A percentile compares a stretch with the other conserved stretches of the same genome.
These are phyloP conservation scores for Lates japonicus DNA, from an alignment of 2,797 vertebrate species.

Conservation along the genomic window DNA sequence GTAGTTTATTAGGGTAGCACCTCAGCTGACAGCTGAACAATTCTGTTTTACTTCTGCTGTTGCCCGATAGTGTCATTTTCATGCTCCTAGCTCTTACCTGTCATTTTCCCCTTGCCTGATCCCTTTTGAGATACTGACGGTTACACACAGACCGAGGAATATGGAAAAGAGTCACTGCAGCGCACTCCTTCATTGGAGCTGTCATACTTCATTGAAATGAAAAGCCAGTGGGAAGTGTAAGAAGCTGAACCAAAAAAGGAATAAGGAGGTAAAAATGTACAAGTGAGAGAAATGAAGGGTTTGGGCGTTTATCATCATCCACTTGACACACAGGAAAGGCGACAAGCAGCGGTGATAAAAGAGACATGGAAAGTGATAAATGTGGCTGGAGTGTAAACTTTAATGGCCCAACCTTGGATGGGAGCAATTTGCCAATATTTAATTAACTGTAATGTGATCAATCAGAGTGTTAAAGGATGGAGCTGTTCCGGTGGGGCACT, in stretches of 20 bases:
- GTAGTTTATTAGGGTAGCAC: constrained; percentile 54
- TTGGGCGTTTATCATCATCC: constrained; percentile 73
- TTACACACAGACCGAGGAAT: constrained; percentile 52
- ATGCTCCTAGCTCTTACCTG: constrained; percentile 66
- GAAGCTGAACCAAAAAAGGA: constrained; percentile 26
- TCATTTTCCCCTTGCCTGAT: constrained; percentile 73
- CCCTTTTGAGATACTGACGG: constrained; percentile 70
- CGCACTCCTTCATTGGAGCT: constrained; percentile 64
- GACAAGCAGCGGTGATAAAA: constrained; percentile 71
- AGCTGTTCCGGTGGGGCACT: constrained; percentile 61
- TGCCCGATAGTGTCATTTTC: constrained; percentile 67
- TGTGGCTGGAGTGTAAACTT: constrained; percentile 74
- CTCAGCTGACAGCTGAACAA: constrained; percentile 69
- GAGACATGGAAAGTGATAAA: constrained; percentile 73
- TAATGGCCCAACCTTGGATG: constrained; percentile 76
- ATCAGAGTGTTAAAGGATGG: constrained; percentile 77
- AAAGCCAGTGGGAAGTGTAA: constrained; percentile 55
- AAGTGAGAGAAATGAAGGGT: constrained; percentile 53
- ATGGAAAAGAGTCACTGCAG: constrained; percentile 57
- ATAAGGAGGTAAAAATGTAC: constrained; percentile 52
- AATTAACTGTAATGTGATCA: constrained; percentile 84
- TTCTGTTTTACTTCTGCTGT: constrained; percentile 67
- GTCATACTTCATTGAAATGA: constrained; percentile 77
- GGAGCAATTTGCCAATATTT: constrained; percentile 83
- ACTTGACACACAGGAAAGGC: constrained; percentile 68